These are phyloP conservation scores for Hycleus cichorii DNA, from an alignment of 1,140 invertebrate species.

Conservation along the genomic window DNA sequence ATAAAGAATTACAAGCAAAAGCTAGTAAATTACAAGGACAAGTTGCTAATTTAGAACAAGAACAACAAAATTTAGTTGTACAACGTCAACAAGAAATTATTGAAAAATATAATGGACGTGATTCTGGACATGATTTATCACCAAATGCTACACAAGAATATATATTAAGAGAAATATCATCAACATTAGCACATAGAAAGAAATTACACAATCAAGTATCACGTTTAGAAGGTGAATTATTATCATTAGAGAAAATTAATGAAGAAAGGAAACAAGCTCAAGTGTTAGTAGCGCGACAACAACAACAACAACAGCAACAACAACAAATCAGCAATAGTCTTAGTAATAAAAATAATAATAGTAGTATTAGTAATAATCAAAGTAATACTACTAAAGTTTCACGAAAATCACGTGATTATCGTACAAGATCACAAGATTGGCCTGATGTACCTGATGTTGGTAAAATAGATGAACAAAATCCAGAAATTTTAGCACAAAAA, in stretches of 20 bases:
- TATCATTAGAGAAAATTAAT: constrained; percentile 60
- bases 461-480: constrained; percentile 87
- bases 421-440: constrained; percentile 80
- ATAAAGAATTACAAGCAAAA: constrained; percentile 84
- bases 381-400: constrained; percentile 24
- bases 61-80: constrained; percentile 60
- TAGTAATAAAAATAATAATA: too few relatives aligned
- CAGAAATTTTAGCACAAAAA: constrained; percentile 80
- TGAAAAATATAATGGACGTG: constrained; percentile 52
- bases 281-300: constrained; percentile 26
- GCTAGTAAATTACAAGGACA: constrained; percentile 74
- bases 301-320: constrained; percentile 14
- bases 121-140: constrained; percentile 49
- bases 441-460: constrained; percentile 81
- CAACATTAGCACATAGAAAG: constrained; percentile 72
- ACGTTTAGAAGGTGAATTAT: constrained; percentile 66
- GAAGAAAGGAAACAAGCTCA: constrained; percentile 50
- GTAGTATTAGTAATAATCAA: too few relatives aligned
- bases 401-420: constrained; percentile 62
- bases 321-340: too few relatives aligned
- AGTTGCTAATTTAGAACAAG: constrained; percentile 60
- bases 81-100: constrained; percentile 61
- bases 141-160: constrained; percentile 65
- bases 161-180: constrained; percentile 76
- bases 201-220: constrained; percentile 70